Evolutionary conservation across 2,797 vertebrate genomes (phyloP).

Genomic region (Leptodactylus fallax): DNA sequence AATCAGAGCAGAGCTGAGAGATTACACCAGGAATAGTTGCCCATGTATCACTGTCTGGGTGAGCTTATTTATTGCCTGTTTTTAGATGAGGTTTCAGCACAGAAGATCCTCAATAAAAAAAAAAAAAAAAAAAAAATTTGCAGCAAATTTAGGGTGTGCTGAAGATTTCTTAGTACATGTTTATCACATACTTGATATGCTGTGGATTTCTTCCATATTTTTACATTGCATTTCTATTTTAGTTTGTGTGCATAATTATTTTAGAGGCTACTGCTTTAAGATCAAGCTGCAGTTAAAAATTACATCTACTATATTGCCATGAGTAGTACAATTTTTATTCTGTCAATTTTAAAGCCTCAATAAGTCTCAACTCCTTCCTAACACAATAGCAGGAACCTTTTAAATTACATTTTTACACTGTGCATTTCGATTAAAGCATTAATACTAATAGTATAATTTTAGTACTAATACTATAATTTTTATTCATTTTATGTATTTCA

Average conservation of each 20-base stretch:
- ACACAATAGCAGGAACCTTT: neutral
- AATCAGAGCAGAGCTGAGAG: too few relatives aligned
- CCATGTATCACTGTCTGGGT: too few relatives aligned
- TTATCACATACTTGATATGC: too few relatives aligned
- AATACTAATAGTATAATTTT: constrained; percentile 17
- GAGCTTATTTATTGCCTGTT: too few relatives aligned
- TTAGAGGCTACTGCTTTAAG: neutral
- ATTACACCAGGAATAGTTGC: too few relatives aligned
- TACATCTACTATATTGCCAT: neutral
- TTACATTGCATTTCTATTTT: neutral
- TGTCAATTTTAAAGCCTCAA: constrained; percentile 14
- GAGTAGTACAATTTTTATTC: constrained; percentile 5
- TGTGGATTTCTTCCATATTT: neutral
- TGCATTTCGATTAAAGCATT: constrained; percentile 27
- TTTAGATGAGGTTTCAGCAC: too few relatives aligned
- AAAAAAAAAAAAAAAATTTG: too few relatives aligned
- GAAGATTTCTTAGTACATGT: too few relatives aligned
- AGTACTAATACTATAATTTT: constrained; percentile 32
- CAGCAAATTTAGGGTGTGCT: too few relatives aligned
- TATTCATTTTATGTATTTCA: constrained; percentile 22
- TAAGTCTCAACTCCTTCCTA: neutral
- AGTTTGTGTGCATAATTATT: neutral
- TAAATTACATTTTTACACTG: constrained; percentile 8
- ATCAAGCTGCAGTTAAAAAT: neutral
- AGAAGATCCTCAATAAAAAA: too few relatives aligned